Percentiles rank a stretch among this genome's conserved stretches.
Evolutionary conservation across 2,888 invertebrate species (phyloP).

Genomic region (Drosophila mayaguana): DNA sequence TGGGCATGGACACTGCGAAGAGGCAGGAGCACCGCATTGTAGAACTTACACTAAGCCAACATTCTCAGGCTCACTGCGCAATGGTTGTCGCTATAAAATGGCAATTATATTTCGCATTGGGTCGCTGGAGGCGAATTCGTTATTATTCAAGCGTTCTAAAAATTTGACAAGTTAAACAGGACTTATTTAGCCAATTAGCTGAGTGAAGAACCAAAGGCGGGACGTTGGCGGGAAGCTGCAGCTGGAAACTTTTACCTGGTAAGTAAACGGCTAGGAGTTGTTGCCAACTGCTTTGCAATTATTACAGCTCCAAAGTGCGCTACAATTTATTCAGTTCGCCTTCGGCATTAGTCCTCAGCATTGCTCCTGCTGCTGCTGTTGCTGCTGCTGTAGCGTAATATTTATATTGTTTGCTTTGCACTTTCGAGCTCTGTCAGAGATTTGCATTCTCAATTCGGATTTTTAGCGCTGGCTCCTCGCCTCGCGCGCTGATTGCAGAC

Average conservation of each 20-base stretch:
- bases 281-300: slow-evolving; percentile 72
- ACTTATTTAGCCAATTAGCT: slow-evolving; percentile 72
- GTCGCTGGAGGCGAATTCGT: slow-evolving; percentile 44
- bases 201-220: slow-evolving; percentile 51
- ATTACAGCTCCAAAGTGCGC: slow-evolving; percentile 62
- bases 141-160: slow-evolving; percentile 45
- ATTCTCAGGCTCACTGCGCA: slow-evolving; percentile 52
- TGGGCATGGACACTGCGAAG: slow-evolving; percentile 45
- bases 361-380: slow-evolving; percentile 43
- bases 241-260: slow-evolving; percentile 32
- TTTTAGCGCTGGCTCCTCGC: slow-evolving; percentile 14
- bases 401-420: slow-evolving; percentile 69
- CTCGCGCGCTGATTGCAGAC: slow-evolving; percentile 17
- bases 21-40: not conserved
- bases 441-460: slow-evolving; percentile 72
- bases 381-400: slow-evolving; percentile 40
- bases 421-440: slow-evolving; percentile 73
- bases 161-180: slow-evolving; percentile 43
- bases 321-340: slow-evolving; percentile 67
- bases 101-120: slow-evolving; percentile 63
- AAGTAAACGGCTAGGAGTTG: slow-evolving; percentile 45
- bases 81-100: slow-evolving; percentile 61
- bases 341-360: slow-evolving; percentile 19
- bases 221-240: slow-evolving; percentile 35
- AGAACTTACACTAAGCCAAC: slow-evolving; percentile 30